Base-by-base conservation (phyloP, 2,888 invertebrate genomes). In the Orgyia antiqua region DNA sequence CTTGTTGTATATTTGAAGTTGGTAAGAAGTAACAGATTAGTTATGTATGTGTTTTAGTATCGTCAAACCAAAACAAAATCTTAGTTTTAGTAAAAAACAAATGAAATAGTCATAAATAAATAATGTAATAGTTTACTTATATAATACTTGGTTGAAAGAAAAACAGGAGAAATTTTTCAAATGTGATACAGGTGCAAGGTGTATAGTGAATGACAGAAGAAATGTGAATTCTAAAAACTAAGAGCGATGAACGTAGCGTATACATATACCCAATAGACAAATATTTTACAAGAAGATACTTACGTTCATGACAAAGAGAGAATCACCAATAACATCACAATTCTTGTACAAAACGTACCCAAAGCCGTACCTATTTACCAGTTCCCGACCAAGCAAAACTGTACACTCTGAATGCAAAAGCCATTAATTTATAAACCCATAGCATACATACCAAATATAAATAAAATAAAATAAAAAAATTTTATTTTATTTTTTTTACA, bases 221-320 rank as follows among this genome's bases (percentile, higher is more conserved):
- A 5, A 7, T 24, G 24, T 24, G 13, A 24, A 24, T 15, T 11
- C 18, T 11, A 26, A 31, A 12, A n/a, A n/a, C n/a, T 8, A 31
- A 15, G 44, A 64, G 58, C 58, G 31, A 31, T 18, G 45, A 11
- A 31, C 11, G 13, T 34, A 42, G 44, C 44, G 27, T 39, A 38
- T 43, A 38, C 45, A 34, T 29, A 30, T 41, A 33, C 39, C 51
- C 36, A 39, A 38, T 4, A 45, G 28, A 49, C 39, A 53, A 41
- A 27, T 62, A 68, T 58, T 44, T 61, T 68, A 68, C 45, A 63
- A 64, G 47, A 50, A 39, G 50, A 58, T 74, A 77, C 76, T 76
- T 70, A 77, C 75, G 45, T 64, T 61, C 50, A 52, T 39, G 13
- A 24, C 9, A 24, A n/a, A 24, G 47, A 49, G 49, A 58, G 56